Percentiles rank a stretch among this genome's conserved stretches.
These are phyloP conservation scores for Brachionus manjavacas DNA, from an alignment of 1,140 invertebrate genomes.

Conservation along the genomic window DNA sequence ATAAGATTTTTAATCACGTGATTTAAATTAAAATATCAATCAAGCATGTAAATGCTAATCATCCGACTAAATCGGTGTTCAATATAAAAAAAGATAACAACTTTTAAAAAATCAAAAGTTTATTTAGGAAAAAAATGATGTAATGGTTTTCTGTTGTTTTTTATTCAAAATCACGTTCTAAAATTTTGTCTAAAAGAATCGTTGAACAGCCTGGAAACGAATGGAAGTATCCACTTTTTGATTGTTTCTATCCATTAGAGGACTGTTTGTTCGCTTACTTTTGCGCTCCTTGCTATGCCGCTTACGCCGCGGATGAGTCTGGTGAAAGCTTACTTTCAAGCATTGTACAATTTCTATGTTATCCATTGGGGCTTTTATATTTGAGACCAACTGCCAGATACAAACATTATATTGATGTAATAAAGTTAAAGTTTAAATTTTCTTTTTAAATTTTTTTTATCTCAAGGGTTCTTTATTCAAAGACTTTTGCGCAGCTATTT, in stretches of 20 bases:
- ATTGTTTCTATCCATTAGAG: not conserved
- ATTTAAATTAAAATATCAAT: constrained; percentile 18
- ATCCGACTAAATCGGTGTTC: not conserved
- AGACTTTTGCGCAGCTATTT: not conserved
- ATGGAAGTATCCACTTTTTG: not conserved
- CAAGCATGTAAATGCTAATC: not conserved
- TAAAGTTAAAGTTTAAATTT: not conserved
- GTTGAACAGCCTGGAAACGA: constrained; percentile 10
- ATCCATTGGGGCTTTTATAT: not conserved
- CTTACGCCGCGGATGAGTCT: not conserved
- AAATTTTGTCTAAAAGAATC: not conserved
- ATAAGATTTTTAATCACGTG: not conserved
- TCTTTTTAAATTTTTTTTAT: not conserved
- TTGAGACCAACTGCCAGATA: not conserved
- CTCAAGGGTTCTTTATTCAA: not conserved
- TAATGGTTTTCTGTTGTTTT: not conserved
- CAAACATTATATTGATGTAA: not conserved
- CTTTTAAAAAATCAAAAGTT: not conserved
- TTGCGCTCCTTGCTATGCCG: not conserved
- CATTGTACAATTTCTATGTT: not conserved
- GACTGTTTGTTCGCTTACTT: not conserved
- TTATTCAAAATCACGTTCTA: not conserved
- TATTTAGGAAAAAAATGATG: not conserved
- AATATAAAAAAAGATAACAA: not conserved
- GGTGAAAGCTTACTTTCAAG: not conserved